phyloP scores from a whole-genome alignment of 1,140 invertebrate genomes.

The Globodera ellingtonae region DNA sequence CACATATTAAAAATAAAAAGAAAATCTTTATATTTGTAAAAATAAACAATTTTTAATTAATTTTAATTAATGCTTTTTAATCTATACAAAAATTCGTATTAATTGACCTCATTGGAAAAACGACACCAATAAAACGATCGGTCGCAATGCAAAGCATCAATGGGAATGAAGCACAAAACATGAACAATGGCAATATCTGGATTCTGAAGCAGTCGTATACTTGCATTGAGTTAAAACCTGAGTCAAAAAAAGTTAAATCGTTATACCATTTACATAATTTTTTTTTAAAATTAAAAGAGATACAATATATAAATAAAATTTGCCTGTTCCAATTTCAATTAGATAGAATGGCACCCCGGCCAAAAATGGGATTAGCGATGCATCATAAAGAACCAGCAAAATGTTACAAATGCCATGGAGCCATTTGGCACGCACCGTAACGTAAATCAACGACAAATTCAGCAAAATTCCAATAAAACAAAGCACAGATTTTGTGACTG shows the following conservation, averaged over 20 bases:
- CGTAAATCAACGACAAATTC: constrained; percentile 16
- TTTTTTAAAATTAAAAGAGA: background rate
- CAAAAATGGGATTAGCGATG: constrained; percentile 6
- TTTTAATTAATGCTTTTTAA: no score
- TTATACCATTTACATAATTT: background rate
- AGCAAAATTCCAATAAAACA: constrained; percentile 10
- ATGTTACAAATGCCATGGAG: constrained; percentile 20
- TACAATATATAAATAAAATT: background rate
- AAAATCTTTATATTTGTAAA: no score
- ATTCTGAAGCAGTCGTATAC: constrained; percentile 4
- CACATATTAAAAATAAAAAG: no score
- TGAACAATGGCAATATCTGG: constrained; percentile 7
- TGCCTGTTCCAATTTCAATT: background rate
- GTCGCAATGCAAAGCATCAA: constrained; percentile 17
- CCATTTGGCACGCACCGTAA: constrained; percentile 21
- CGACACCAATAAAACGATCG: constrained; percentile 20
- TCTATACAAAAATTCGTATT: background rate
- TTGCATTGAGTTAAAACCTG: background rate
- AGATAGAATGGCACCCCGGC: constrained; percentile 3
- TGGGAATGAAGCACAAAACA: constrained; percentile 24
- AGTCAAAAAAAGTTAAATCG: background rate
- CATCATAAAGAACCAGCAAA: constrained; percentile 24
- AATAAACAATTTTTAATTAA: no score
- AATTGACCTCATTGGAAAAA: constrained; percentile 3
- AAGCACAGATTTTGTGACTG: constrained; percentile 14